Evolutionary conservation across 2,797 vertebrate genomes (phyloP).

Genomic region (Sebastes paucispinis): DNA sequence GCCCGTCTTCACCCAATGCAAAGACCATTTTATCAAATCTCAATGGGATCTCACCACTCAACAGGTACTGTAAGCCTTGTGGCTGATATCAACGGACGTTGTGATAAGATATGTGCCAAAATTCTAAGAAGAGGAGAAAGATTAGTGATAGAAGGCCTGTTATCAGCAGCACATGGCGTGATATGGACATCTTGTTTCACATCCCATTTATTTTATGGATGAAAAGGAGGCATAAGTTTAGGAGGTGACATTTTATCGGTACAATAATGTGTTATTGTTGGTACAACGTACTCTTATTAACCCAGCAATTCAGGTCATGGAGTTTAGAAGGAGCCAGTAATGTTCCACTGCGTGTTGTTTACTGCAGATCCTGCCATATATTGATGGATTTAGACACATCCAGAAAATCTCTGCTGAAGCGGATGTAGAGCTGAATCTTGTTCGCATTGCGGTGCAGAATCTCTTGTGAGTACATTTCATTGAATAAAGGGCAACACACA

Average conservation of each 20-base stretch:
- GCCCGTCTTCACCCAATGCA: conserved; percentile 94
- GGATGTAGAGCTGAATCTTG: conserved; percentile 96
- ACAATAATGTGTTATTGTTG: background rate
- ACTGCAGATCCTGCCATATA: conserved; percentile 94
- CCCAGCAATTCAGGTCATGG: background rate
- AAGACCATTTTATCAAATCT: conserved; percentile 93
- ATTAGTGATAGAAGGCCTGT: background rate
- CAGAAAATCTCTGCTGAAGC: conserved; percentile 98
- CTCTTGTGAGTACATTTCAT: conserved; percentile 87
- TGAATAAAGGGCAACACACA: background rate
- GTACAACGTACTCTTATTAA: background rate
- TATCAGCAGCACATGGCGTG: conserved; percentile 2
- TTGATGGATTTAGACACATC: conserved; percentile 95
- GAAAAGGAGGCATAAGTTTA: background rate
- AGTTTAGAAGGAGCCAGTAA: background rate
- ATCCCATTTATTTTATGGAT: background rate
- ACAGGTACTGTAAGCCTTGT: conserved; percentile 81
- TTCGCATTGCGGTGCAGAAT: conserved; percentile 97
- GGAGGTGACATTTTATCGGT: background rate
- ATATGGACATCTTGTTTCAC: background rate
- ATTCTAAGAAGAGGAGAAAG: conserved; percentile 19
- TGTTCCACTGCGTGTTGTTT: background rate
- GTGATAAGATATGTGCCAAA: background rate
- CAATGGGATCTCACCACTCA: conserved; percentile 99
- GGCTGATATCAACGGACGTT: background rate